Conservation (phyloP, 2,888 invertebrate species). For the Nemurella pictetii region DNA sequence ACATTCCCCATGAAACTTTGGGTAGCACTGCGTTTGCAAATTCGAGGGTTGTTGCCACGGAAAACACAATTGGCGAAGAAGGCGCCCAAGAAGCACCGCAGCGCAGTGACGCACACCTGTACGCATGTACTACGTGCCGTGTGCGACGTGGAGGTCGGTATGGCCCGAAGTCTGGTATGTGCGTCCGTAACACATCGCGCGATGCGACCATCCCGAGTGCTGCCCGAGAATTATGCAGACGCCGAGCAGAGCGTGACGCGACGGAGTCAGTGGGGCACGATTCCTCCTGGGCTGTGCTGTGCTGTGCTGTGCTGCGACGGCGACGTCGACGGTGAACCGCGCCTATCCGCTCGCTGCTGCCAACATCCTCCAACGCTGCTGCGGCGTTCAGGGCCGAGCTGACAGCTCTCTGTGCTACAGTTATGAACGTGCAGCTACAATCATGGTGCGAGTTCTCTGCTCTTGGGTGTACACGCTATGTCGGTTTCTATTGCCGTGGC, state of each 20-base stretch:
- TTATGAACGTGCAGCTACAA: neutral
- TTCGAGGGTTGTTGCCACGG: neutral
- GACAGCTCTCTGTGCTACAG: neutral
- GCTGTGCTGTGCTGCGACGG: neutral
- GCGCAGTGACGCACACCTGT: no score
- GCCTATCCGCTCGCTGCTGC: slow-evolving; percentile 26
- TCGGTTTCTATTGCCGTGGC: neutral
- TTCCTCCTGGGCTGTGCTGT: slow-evolving; percentile 20
- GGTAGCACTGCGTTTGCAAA: neutral
- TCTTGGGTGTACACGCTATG: no score
- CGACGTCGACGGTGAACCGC: neutral
- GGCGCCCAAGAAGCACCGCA: no score
- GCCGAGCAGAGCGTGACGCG: slow-evolving; percentile 13
- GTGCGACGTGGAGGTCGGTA: neutral
- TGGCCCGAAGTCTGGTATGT: neutral
- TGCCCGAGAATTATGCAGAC: neutral
- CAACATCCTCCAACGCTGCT: slow-evolving; percentile 17
- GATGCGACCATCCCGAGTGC: neutral
- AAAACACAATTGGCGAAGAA: no score
- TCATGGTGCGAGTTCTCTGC: no score
- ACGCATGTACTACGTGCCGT: neutral
- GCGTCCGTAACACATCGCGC: no score
- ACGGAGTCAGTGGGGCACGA: slow-evolving; percentile 22
- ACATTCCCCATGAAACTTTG: neutral
- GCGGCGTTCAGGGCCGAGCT: no score